These are phyloP conservation scores for Erpornis zantholeuca DNA, from an alignment of 2,113 vertebrate species.

Conservation along the genomic window DNA sequence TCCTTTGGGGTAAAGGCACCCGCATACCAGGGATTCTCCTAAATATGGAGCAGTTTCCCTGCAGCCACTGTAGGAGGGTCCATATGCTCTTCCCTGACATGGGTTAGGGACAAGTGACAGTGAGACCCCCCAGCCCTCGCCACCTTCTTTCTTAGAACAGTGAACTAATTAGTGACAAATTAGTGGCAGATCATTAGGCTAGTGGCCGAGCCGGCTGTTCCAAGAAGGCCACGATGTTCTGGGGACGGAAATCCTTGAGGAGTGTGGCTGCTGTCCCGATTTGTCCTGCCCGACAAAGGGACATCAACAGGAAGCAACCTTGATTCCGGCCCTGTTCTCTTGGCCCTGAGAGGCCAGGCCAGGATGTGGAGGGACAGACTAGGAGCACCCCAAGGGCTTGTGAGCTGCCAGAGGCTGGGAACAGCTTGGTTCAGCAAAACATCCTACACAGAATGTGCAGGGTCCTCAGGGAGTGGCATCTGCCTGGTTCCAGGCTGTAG, in stretches of 20 bases:
- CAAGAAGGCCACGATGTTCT: constrained; percentile 40
- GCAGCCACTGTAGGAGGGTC: background rate
- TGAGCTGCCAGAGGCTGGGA: background rate
- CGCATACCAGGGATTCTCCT: background rate
- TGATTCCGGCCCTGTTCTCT: background rate
- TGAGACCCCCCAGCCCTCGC: background rate
- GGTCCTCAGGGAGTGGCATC: background rate
- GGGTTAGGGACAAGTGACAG: background rate
- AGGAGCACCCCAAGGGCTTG: background rate
- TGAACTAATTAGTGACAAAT: background rate
- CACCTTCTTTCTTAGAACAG: background rate
- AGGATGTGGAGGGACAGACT: background rate
- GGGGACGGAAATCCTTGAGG: constrained; percentile 59
- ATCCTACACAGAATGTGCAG: rapidly evolving
- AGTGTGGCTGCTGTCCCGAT: background rate
- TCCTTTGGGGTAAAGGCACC: background rate
- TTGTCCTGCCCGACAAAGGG: constrained; percentile 12
- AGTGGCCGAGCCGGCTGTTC: background rate
- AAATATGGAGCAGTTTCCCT: background rate
- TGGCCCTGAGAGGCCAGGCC: background rate
- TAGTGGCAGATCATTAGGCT: background rate
- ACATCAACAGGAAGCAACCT: constrained; percentile 66
- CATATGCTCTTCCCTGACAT: rapidly evolving
- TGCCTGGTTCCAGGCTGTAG: background rate
- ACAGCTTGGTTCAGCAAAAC: background rate